Base-by-base conservation (phyloP, 2,888 invertebrate genomes). In the Lasioglossum vierecki region DNA sequence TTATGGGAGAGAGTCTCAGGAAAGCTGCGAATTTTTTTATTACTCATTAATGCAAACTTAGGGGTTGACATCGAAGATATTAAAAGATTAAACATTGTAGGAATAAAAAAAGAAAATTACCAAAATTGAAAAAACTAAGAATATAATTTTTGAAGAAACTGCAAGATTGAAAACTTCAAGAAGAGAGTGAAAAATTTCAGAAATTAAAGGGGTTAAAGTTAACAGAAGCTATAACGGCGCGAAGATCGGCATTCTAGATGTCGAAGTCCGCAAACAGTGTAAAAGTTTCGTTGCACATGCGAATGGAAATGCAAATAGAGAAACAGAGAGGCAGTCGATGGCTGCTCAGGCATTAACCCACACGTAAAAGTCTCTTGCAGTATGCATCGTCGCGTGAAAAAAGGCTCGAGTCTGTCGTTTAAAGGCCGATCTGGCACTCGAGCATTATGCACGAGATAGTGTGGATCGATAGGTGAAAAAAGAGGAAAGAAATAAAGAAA, bases 301-400 rank as follows among this genome's bases (percentile, higher is more conserved):
- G 71, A 86, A 86, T 79, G 72, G 76, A 35, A 71, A 77, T 70
- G 84, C 60, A 77, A 82, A 82, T 78, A 63, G 57, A 71, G 44
- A 8, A 82, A 66, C 49, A 49, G 15, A 30, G 75, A 46, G 74
- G 76, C 39, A 82, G 60, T n/a, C 39, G 80, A 76, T 83, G 49
- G 46, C 35, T 39, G 73, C 18, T 44, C 53, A 72, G 78, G 73
- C 78, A 57, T 83, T 80, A 76, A 80, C 79, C 76, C 57, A 78
- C 76, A 83, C 74, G 57, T 66, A 57, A 46, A 53, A 18, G 68
- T 63, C 57, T 9, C 73, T 66, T 76, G 79, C 77, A 82, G 80
- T 86, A 80, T 83, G 79, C 74, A 86, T 86, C 63, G 78, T 85
- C 83, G 89, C 89, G 87, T 88, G 90, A 86, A 88, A 85, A 87